These are phyloP conservation scores for Oreocharis arfaki DNA, from an alignment of 2,113 vertebrate species.

Conservation along the genomic window DNA sequence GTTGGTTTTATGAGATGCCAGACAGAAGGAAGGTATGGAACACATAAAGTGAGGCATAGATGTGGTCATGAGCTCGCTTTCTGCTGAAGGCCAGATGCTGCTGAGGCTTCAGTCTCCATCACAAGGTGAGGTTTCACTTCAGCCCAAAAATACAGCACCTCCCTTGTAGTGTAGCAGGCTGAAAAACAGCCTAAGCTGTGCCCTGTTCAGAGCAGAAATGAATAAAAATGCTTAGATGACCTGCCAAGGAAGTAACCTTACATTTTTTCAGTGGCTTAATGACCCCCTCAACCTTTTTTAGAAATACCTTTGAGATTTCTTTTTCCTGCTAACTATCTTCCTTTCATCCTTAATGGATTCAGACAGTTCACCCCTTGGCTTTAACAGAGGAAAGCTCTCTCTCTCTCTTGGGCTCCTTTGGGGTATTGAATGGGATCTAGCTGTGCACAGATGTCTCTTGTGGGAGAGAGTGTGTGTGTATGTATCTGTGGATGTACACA, in stretches of 20 bases:
- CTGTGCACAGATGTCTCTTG: background rate
- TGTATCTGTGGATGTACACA: background rate
- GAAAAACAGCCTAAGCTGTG: background rate
- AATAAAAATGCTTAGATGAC: background rate
- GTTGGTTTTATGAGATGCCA: background rate
- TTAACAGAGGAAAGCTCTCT: background rate
- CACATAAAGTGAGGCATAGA: background rate
- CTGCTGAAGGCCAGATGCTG: background rate
- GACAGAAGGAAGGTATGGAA: background rate
- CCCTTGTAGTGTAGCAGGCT: background rate
- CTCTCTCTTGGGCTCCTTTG: background rate
- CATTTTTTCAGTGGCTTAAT: background rate
- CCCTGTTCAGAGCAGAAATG: background rate
- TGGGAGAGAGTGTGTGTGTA: fast-evolving
- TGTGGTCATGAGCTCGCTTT: background rate
- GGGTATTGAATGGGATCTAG: background rate
- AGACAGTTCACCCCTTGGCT: background rate
- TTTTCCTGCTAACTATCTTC: background rate
- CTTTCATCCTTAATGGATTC: conserved; percentile 30
- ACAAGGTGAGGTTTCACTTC: background rate
- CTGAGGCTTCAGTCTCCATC: background rate
- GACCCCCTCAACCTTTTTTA: background rate
- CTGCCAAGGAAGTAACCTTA: background rate
- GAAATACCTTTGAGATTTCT: conserved; percentile 19
- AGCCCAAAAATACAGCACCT: background rate